A percentile compares a stretch with the other conserved stretches of the same genome.
phyloP scores from a whole-genome alignment of 2,888 invertebrate genomes.

The Ochropleura plecta region DNA sequence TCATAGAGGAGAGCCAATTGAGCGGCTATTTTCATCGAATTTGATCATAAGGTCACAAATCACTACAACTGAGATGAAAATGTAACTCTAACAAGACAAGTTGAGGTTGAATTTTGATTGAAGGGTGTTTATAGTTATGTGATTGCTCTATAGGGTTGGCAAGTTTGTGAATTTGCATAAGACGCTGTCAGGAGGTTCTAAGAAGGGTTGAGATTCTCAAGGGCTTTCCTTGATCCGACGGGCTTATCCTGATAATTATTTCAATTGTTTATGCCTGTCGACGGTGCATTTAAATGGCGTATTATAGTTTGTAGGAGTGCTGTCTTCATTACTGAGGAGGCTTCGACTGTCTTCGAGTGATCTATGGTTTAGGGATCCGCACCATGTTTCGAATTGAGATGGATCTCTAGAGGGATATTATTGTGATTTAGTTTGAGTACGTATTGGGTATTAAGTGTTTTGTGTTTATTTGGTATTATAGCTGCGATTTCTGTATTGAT shows the following conservation, averaged over 20 bases:
- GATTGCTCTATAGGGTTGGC: slow-evolving; percentile 66
- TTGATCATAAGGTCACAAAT: slow-evolving; percentile 63
- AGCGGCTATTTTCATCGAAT: slow-evolving; percentile 80
- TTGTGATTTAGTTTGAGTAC: slow-evolving; percentile 68
- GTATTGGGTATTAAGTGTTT: slow-evolving; percentile 47
- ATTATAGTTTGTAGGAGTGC: slow-evolving; percentile 88
- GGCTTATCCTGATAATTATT: slow-evolving; percentile 91
- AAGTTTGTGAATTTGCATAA: slow-evolving; percentile 90
- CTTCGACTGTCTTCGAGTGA: slow-evolving; percentile 82
- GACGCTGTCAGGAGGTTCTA: slow-evolving; percentile 86
- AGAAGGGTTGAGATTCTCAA: slow-evolving; percentile 89
- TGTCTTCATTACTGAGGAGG: slow-evolving; percentile 85
- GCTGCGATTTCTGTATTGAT: not conserved
- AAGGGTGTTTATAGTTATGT: slow-evolving; percentile 24
- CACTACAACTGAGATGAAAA: slow-evolving; percentile 44
- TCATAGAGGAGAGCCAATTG: slow-evolving; percentile 86
- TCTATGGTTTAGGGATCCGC: slow-evolving; percentile 78
- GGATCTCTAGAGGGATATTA: slow-evolving; percentile 75
- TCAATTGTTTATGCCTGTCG: slow-evolving; percentile 91
- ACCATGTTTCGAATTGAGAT: slow-evolving; percentile 77
- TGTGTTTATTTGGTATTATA: slow-evolving; percentile 19
- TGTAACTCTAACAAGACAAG: not conserved
- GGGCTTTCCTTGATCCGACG: slow-evolving; percentile 87
- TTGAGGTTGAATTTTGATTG: slow-evolving; percentile 56
- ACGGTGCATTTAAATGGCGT: slow-evolving; percentile 90